phyloP scores from a whole-genome alignment of 2,888 invertebrate species.

The Nomada ferruginata region DNA sequence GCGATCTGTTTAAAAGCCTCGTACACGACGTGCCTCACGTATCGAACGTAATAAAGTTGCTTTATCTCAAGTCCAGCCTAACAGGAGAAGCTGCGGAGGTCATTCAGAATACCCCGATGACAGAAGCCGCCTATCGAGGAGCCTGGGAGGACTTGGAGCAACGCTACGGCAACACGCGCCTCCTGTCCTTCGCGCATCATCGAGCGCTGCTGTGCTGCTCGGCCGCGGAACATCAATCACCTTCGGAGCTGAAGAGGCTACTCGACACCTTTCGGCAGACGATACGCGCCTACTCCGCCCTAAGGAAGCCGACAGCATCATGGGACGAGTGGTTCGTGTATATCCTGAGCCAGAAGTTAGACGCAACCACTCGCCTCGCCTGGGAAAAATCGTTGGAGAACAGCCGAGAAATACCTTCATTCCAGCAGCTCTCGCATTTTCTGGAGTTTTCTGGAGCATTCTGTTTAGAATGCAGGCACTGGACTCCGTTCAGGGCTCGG shows the following conservation, averaged over 20 bases:
- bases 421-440: too few relatives aligned
- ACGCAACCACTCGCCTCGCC: background rate
- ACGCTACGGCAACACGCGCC: background rate
- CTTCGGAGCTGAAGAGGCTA: background rate
- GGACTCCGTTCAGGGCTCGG: too few relatives aligned
- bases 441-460: too few relatives aligned
- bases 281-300: background rate
- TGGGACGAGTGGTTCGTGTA: slow-evolving; percentile 9
- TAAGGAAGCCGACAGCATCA: background rate
- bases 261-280: background rate
- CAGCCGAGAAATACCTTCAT: too few relatives aligned
- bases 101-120: background rate
- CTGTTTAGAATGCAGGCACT: too few relatives aligned
- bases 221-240: background rate
- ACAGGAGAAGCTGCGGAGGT: background rate
- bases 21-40: too few relatives aligned
- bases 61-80: too few relatives aligned
- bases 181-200: background rate
- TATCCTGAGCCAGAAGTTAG: background rate
- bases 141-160: background rate
- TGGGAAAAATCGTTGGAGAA: background rate
- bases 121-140: background rate
- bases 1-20: too few relatives aligned
- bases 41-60: too few relatives aligned
- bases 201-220: background rate